Conservation (phyloP, 2,113 vertebrate genomes). For the Raphicerus campestris region DNA sequence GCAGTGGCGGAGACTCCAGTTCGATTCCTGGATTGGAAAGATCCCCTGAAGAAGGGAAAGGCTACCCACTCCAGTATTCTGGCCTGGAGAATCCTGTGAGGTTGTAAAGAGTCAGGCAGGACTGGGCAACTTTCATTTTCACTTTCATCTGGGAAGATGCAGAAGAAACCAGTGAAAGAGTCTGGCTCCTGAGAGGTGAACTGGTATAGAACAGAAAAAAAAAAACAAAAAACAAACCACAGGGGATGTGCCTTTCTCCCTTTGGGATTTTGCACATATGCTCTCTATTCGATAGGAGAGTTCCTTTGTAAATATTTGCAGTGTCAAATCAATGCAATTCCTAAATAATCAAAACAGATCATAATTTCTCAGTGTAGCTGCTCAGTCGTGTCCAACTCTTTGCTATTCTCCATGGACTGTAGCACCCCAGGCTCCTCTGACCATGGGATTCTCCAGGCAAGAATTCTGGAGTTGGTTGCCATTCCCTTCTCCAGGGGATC, state of each 20-base stretch:
- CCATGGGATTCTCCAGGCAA: not conserved
- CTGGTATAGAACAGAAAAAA: not conserved
- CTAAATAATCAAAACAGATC: not conserved
- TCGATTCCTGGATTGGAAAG: not conserved
- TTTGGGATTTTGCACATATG: not conserved
- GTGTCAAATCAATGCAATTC: not conserved
- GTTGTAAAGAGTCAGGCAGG: not conserved
- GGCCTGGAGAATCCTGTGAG: not conserved
- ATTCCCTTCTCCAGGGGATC: not conserved
- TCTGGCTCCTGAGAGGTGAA: not conserved
- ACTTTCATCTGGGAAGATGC: not conserved
- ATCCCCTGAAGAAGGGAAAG: not conserved
- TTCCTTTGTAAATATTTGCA: not conserved
- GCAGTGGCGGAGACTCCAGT: not conserved
- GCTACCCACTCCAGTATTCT: not conserved
- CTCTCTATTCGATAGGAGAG: not conserved
- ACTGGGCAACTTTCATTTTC: not conserved
- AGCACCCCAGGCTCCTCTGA: not conserved
- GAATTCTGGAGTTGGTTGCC: not conserved
- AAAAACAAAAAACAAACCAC: rapidly evolving
- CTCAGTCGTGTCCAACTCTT: not conserved
- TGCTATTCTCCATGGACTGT: not conserved
- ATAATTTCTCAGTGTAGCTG: not conserved
- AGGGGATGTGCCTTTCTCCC: not conserved
- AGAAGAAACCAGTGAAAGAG: not conserved